phyloP scores from a whole-genome alignment of 64 coral and sea anemone species.

The Actinia equina region DNA sequence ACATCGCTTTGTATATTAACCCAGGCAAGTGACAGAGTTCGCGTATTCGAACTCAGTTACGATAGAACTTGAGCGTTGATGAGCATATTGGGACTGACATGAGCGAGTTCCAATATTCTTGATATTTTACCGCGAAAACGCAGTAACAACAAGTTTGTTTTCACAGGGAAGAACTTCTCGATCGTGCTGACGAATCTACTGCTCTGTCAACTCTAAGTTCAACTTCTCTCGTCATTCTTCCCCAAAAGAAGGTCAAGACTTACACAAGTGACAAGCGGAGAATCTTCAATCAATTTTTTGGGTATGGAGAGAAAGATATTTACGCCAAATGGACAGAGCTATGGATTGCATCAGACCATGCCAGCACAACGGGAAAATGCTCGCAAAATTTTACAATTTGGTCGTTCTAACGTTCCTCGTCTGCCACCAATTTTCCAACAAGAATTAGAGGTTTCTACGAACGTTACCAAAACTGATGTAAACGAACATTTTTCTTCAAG shows the following conservation, averaged over 20 bases:
- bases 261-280: background rate
- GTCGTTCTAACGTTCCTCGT: background rate
- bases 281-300: background rate
- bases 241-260: background rate
- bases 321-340: background rate
- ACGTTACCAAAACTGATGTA: background rate
- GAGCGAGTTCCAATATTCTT: background rate
- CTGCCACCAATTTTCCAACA: slow-evolving; percentile 3
- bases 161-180: background rate
- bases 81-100: background rate
- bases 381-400: background rate
- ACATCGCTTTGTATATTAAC: background rate
- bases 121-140: background rate
- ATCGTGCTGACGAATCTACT: too few relatives aligned
- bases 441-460: background rate
- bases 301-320: background rate
- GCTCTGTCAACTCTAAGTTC: too few relatives aligned
- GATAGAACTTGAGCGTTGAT: background rate
- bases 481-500: background rate
- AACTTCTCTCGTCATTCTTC: too few relatives aligned
- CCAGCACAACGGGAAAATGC: background rate
- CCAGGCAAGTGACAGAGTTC: background rate
- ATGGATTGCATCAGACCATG: background rate
- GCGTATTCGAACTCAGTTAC: background rate
- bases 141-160: background rate